Evolutionary conservation across 2,888 invertebrate genomes (phyloP).

Genomic region (Gryllus longicercus): DNA sequence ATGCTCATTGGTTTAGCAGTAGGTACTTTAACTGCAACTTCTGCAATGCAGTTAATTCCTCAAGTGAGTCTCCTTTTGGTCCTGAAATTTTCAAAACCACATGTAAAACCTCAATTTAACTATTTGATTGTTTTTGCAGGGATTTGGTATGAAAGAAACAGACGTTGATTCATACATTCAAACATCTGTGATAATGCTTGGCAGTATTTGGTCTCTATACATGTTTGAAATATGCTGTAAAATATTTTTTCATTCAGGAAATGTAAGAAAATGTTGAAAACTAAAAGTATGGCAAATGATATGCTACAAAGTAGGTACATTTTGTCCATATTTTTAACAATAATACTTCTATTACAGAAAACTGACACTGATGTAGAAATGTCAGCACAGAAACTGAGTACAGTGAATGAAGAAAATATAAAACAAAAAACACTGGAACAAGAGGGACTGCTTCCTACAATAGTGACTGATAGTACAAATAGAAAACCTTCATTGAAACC

Average conservation of each 20-base stretch:
- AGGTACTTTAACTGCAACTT: slow-evolving; percentile 54
- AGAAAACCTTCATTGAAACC: neutral
- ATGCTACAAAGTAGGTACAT: too few relatives aligned
- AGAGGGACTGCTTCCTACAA: neutral
- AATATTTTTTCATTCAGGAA: slow-evolving; percentile 37
- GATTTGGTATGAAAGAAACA: slow-evolving; percentile 37
- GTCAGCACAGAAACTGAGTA: neutral
- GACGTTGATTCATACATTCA: slow-evolving; percentile 37
- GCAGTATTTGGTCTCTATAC: slow-evolving; percentile 40
- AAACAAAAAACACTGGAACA: neutral
- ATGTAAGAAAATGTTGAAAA: slow-evolving; percentile 19
- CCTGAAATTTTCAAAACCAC: neutral
- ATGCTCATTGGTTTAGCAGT: slow-evolving; percentile 56
- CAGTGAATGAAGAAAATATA: neutral
- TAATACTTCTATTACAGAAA: neutral
- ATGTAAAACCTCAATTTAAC: neutral
- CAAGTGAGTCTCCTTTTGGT: slow-evolving; percentile 45
- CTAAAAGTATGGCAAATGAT: too few relatives aligned
- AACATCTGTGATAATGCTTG: slow-evolving; percentile 39
- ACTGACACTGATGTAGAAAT: neutral
- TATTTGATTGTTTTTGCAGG: slow-evolving; percentile 34
- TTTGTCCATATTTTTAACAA: too few relatives aligned
- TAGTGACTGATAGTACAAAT: neutral
- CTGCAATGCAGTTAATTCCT: slow-evolving; percentile 56
- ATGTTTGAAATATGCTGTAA: slow-evolving; percentile 39